Evolutionary conservation across 2,888 invertebrate genomes (phyloP).

Genomic region (Mythimna pallens): DNA sequence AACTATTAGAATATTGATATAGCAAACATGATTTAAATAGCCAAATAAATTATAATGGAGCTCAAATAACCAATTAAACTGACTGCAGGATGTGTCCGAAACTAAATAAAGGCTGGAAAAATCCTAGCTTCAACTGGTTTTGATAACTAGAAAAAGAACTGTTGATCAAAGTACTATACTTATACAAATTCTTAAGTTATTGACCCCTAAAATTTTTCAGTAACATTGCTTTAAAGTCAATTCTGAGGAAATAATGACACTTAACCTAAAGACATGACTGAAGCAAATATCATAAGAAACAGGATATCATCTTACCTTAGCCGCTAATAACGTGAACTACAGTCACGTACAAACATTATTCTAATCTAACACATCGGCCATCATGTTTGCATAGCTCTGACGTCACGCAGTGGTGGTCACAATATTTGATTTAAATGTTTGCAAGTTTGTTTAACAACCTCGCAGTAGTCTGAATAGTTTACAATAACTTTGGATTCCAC

Average conservation of each 20-base stretch:
- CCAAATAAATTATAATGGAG: neutral
- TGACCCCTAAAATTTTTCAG: neutral
- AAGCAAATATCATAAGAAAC: slow-evolving; percentile 25
- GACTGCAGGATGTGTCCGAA: neutral
- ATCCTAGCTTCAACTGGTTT: neutral
- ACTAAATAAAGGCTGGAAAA: neutral
- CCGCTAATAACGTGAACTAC: slow-evolving; percentile 30
- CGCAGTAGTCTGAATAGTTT: slow-evolving; percentile 28
- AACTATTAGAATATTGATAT: slow-evolving; percentile 6
- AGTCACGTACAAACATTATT: slow-evolving; percentile 46
- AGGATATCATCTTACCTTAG: slow-evolving; percentile 35
- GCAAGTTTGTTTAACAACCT: slow-evolving; percentile 51
- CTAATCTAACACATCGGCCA: slow-evolving; percentile 46
- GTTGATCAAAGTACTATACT: neutral
- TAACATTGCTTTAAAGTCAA: neutral
- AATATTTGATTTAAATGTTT: slow-evolving; percentile 62
- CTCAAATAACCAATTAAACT: slow-evolving; percentile 1
- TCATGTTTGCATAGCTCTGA: slow-evolving; percentile 49
- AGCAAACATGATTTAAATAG: slow-evolving; percentile 14
- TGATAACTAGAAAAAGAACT: neutral
- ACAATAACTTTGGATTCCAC: slow-evolving; percentile 32
- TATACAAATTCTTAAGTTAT: neutral
- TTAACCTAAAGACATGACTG: neutral
- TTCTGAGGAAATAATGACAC: neutral
- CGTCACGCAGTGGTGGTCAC: slow-evolving; percentile 47